Base-by-base conservation (phyloP, 2,888 invertebrate genomes). In the Eubasilissa splendida region DNA sequence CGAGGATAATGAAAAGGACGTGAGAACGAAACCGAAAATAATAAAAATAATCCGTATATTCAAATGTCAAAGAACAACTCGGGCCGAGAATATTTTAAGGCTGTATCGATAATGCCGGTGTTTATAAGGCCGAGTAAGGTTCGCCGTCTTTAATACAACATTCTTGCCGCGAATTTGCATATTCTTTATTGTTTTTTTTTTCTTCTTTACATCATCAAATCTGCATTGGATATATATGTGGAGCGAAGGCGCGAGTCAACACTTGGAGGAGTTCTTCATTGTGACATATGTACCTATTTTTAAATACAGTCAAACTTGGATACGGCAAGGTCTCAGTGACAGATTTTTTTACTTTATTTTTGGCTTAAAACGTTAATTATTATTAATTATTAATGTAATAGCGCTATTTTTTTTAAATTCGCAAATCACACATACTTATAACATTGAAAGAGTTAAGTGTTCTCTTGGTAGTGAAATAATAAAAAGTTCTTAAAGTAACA, bases 1-100 rank as follows among this genome's bases (percentile, higher is more conserved):
- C 59, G 52, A 33, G 77, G 68, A 77, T 77, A 77, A 77, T 77
- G 77, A 77, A 70, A 68, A 53, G 77, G 68, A 77, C 68, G 77
- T 56, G 76, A 68, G 77, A 77, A 77, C 66, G 56, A 54, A 66
- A 65, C 66, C 58, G 52, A 66, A 77, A 77, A 77, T 77, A 77
- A 70, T 50, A 77, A 77, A 77, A 77, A 77, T 31, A 14, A 14
- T 68, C n/a, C 14, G 42, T 70, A 68, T 77, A 33, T 77, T 77
- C 70, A 59, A 68, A 77, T 77, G 70, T 77, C 77, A 77, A 68
- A 68, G 65, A 76, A 76, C 63, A 76, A 63, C 60, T 52, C 70
- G 10, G 70, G 53, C 53, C 31, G 70, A 2, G 70, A 53, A 70
- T 70, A 14, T 70, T 70, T 70, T 54, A 70, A 33, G 10, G 54